Percentiles rank a stretch among this genome's conserved stretches.
Conservation (phyloP, 1,140 invertebrate genomes). For the Pseudomyrmex cubaensis region DNA sequence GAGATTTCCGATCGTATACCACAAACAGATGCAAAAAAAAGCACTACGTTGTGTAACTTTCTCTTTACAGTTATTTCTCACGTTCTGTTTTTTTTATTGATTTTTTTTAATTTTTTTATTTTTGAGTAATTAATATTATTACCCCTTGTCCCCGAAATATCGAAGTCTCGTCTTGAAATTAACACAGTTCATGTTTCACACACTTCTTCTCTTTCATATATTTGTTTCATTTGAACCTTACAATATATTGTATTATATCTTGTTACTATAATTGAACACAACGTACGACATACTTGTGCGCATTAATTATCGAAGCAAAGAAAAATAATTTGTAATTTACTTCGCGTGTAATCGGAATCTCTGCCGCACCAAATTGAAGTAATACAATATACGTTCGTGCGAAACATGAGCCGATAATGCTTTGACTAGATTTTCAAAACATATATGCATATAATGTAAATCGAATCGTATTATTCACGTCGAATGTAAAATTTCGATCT, state of each 20-base stretch:
- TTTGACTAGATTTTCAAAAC: slow-evolving; percentile 75
- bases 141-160: background rate
- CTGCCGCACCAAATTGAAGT: no score
- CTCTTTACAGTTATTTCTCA: no score
- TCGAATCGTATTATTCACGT: slow-evolving; percentile 36
- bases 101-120: background rate
- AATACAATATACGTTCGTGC: slow-evolving; percentile 22
- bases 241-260: background rate
- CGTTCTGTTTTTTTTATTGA: background rate
- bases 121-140: slow-evolving; percentile 16
- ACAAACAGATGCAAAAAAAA: background rate
- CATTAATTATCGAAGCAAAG: slow-evolving; percentile 45
- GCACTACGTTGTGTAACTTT: no score
- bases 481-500: slow-evolving; percentile 64
- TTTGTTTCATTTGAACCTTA: slow-evolving; percentile 12
- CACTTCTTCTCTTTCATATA: background rate
- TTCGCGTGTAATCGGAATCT: no score
- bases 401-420: slow-evolving; percentile 53
- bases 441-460: slow-evolving; percentile 43
- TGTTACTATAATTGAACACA: slow-evolving; percentile 37
- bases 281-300: slow-evolving; percentile 59
- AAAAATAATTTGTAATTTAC: slow-evolving; percentile 11
- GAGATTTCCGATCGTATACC: background rate
- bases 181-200: background rate
- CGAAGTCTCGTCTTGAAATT: slow-evolving; percentile 1